Conservation (phyloP, 2,797 vertebrate species). For the Scarus forsteni region DNA sequence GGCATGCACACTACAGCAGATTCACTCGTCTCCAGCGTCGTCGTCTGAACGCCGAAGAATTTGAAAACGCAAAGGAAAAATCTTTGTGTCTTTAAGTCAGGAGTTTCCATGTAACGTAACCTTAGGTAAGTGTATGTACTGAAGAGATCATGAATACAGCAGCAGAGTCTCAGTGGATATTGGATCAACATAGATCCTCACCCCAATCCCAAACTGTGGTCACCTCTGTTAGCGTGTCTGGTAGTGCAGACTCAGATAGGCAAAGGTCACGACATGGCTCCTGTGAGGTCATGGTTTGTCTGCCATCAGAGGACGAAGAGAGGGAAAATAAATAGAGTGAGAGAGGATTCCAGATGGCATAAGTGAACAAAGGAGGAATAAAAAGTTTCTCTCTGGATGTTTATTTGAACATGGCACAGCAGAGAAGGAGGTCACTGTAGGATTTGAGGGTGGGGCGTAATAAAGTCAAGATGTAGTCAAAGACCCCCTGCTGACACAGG, state of each 20-base stretch:
- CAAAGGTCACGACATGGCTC: constrained; percentile 53
- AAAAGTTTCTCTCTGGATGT: constrained; percentile 77
- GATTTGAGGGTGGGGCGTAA: constrained; percentile 74
- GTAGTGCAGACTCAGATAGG: constrained; percentile 11
- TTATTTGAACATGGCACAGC: constrained; percentile 81
- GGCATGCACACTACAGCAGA: too few species aligned
- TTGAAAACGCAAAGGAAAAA: too few species aligned
- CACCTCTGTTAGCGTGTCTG: constrained; percentile 30
- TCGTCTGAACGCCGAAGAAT: too few species aligned
- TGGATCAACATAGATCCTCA: constrained; percentile 59
- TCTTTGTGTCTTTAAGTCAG: too few species aligned
- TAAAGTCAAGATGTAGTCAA: constrained; percentile 82
- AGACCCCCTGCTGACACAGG: constrained; percentile 69
- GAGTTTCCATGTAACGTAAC: too few species aligned
- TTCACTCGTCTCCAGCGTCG: too few species aligned
- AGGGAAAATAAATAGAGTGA: constrained; percentile 63
- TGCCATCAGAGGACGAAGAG: constrained; percentile 66
- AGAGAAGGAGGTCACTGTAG: constrained; percentile 71
- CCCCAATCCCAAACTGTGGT: constrained; percentile 30
- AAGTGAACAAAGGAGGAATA: constrained; percentile 71
- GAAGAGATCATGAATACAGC: constrained; percentile 71
- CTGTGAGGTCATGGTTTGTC: constrained; percentile 61
- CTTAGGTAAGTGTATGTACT: constrained; percentile 41
- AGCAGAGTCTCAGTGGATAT: constrained; percentile 52
- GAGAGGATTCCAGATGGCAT: constrained; percentile 65